These are phyloP conservation scores for Thamnaconus septentrionalis DNA, from an alignment of 2,113 vertebrate genomes.

Conservation along the genomic window DNA sequence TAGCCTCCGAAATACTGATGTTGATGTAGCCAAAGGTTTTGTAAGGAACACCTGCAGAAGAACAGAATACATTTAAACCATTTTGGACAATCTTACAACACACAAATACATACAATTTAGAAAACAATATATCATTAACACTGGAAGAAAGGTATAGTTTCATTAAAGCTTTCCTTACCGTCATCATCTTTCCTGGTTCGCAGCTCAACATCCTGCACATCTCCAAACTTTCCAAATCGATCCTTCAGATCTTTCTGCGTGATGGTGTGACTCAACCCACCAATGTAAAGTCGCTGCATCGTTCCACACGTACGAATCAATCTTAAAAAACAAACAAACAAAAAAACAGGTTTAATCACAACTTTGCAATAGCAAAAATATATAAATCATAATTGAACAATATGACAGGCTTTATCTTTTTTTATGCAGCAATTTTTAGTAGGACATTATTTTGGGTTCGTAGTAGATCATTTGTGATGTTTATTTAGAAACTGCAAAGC, in stretches of 20 bases:
- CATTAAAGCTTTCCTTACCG: slow-evolving; percentile 70
- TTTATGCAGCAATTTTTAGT: too few relatives aligned
- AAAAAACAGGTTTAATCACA: too few relatives aligned
- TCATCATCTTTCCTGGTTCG: slow-evolving; percentile 84
- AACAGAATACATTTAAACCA: slow-evolving; percentile 2
- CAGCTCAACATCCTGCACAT: slow-evolving; percentile 84
- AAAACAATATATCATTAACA: too few relatives aligned
- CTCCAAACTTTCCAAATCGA: slow-evolving; percentile 90
- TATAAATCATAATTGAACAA: too few relatives aligned
- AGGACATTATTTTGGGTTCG: too few relatives aligned
- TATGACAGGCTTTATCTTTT: too few relatives aligned
- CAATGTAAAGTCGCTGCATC: slow-evolving; percentile 84
- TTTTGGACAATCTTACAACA: too few relatives aligned
- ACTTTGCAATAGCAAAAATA: too few relatives aligned
- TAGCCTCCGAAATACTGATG: slow-evolving; percentile 80
- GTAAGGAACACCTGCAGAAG: slow-evolving; percentile 78
- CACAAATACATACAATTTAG: too few relatives aligned
- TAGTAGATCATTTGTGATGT: too few relatives aligned
- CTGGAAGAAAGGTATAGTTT: neutral
- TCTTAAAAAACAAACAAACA: neutral
- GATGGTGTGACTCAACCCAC: slow-evolving; percentile 83
- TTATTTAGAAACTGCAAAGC: too few relatives aligned
- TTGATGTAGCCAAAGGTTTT: slow-evolving; percentile 92
- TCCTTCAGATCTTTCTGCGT: slow-evolving; percentile 86
- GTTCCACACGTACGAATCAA: slow-evolving; percentile 1